Evolutionary conservation across 2,113 vertebrate species (phyloP).

Genomic region (Myotis lucifugus): DNA sequence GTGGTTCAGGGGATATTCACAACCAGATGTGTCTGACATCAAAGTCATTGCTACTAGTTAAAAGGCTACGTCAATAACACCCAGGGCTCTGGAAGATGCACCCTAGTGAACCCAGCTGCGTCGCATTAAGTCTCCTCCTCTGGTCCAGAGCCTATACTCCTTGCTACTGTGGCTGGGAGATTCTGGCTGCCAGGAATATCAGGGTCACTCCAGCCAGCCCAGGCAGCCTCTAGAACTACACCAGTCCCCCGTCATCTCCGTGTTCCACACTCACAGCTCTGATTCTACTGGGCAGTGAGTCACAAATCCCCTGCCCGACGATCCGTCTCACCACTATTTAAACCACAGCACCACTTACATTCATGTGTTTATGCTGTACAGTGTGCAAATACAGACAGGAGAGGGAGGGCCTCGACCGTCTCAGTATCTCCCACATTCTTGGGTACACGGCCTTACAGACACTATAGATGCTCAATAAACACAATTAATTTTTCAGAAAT

Average conservation of each 20-base stretch:
- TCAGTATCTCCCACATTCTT: neutral
- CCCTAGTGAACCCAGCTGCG: neutral
- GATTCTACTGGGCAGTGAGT: neutral
- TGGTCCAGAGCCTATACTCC: neutral
- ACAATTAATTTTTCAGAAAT: neutral
- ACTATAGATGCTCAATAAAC: neutral
- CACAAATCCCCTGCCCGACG: neutral
- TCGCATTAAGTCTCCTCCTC: neutral
- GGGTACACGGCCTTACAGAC: neutral
- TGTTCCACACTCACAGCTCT: neutral
- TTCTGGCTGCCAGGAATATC: neutral
- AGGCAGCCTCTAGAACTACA: neutral
- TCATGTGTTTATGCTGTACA: neutral
- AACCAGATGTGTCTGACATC: constrained; percentile 32
- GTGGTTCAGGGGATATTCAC: constrained; percentile 13
- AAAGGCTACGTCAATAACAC: neutral
- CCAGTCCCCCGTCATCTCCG: neutral
- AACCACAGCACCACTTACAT: neutral
- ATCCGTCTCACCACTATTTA: neutral
- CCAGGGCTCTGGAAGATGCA: neutral
- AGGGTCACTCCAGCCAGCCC: neutral
- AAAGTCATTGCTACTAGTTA: constrained; percentile 35
- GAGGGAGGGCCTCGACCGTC: neutral
- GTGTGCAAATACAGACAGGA: neutral
- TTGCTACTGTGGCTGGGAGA: neutral